Percentiles rank a stretch among this genome's conserved stretches.
Evolutionary conservation across 2,888 invertebrate genomes (phyloP).

Genomic region (Pollenia labialis): DNA sequence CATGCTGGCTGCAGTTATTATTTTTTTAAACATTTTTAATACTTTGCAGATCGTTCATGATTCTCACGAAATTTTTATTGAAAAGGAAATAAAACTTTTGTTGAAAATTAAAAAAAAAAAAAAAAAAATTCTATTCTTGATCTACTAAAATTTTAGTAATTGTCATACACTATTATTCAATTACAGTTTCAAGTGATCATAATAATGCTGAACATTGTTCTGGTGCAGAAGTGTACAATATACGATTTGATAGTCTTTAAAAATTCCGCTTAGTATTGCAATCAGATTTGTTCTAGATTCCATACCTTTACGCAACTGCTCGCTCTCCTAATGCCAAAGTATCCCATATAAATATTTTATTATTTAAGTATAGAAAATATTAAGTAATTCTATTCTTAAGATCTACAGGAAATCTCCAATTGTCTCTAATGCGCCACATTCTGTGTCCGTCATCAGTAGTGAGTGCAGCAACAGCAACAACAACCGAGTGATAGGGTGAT

Average conservation of each 20-base stretch:
- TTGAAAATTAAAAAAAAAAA: too few species aligned
- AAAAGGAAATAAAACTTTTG: too few species aligned
- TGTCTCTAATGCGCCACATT: slow-evolving; percentile 54
- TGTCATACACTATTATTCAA: slow-evolving; percentile 64
- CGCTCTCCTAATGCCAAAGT: slow-evolving; percentile 25
- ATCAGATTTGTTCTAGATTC: not conserved
- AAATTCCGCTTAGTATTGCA: not conserved
- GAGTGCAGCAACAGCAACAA: not conserved
- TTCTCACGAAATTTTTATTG: too few species aligned
- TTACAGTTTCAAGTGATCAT: slow-evolving; percentile 48
- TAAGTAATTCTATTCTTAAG: slow-evolving; percentile 40
- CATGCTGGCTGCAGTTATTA: too few species aligned
- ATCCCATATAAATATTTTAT: slow-evolving; percentile 5
- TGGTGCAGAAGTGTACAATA: too few species aligned
- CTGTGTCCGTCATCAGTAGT: slow-evolving; percentile 8
- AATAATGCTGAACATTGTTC: not conserved
- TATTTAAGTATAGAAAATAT: slow-evolving; percentile 26
- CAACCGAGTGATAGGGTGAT: slow-evolving; percentile 53
- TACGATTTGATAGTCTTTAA: too few species aligned
- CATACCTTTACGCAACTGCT: not conserved
- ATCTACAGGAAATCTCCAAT: slow-evolving; percentile 64
- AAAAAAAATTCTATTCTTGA: not conserved
- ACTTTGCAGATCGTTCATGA: too few species aligned
- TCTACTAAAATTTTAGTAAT: slow-evolving; percentile 41
- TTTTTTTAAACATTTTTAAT: too few species aligned